Conservation (phyloP, 2,113 vertebrate genomes). For the Gallinago media region DNA sequence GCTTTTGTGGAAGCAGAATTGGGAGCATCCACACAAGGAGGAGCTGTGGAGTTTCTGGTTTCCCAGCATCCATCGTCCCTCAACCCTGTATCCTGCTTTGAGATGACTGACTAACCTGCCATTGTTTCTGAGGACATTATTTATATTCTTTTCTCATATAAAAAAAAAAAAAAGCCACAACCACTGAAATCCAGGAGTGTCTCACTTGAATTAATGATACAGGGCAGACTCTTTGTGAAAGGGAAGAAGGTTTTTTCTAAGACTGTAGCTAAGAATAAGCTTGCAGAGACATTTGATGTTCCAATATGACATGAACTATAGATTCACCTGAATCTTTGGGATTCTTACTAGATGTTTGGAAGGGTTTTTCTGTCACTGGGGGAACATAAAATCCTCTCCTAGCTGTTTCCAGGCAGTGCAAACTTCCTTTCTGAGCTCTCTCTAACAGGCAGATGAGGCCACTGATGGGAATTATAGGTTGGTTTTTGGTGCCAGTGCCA, state of each 20-base stretch:
- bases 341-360: not conserved
- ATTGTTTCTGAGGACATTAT: not conserved
- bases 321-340: not conserved
- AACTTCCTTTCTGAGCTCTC: not conserved
- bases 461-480: not conserved
- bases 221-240: not conserved
- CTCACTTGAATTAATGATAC: not conserved
- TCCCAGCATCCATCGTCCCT: not conserved
- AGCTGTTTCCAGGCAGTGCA: not conserved
- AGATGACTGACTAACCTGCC: not conserved
- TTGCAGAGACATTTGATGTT: not conserved
- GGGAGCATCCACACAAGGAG: not conserved
- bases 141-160: not conserved
- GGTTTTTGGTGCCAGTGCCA: not conserved
- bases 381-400: not conserved
- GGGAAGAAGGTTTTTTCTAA: not conserved
- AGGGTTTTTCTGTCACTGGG: not conserved
- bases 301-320: not conserved
- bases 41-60: not conserved
- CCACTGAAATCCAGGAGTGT: not conserved
- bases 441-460: not conserved
- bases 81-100: not conserved
- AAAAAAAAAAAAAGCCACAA: not conserved
- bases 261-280: not conserved
- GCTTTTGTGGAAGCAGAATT: not conserved